Conservation (phyloP, 2,888 invertebrate genomes). For the Proisotoma minuta region DNA sequence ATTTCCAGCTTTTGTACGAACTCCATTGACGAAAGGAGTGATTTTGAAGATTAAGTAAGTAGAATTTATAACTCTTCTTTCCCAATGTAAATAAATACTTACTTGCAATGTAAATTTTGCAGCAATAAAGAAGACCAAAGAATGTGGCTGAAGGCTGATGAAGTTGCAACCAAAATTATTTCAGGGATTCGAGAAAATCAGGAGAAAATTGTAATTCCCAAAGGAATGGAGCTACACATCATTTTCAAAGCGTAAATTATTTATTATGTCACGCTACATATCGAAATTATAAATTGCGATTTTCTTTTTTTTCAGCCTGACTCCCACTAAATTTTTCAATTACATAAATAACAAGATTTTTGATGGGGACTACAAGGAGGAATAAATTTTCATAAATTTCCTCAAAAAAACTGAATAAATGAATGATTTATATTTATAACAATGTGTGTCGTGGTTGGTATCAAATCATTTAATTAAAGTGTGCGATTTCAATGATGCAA, state of each 20-base stretch:
- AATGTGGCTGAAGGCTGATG: slow-evolving; percentile 51
- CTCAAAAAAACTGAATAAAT: too few species aligned
- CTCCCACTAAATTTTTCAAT: background rate
- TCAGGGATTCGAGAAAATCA: slow-evolving; percentile 62
- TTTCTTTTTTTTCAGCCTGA: background rate
- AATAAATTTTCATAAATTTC: too few species aligned
- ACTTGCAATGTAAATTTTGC: background rate
- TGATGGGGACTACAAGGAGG: slow-evolving; percentile 3
- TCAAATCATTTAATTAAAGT: too few species aligned
- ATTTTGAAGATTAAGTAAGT: slow-evolving; percentile 20
- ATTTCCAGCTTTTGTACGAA: slow-evolving; percentile 60
- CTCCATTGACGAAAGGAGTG: slow-evolving; percentile 51
- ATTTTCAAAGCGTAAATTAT: slow-evolving; percentile 54
- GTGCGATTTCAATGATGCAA: too few species aligned
- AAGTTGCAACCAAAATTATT: slow-evolving; percentile 59
- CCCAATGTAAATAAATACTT: too few species aligned
- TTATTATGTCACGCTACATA: background rate
- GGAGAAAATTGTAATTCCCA: slow-evolving; percentile 62
- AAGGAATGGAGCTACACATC: slow-evolving; percentile 59
- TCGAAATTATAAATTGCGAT: background rate
- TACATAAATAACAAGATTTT: background rate
- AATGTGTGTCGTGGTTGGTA: too few species aligned
- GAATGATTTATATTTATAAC: too few species aligned
- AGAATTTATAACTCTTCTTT: too few species aligned
- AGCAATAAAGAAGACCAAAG: background rate